A percentile compares a stretch with the other conserved stretches of the same genome.
phyloP scores from a whole-genome alignment of 2,797 vertebrate species.

The Sebastes matsubarae region DNA sequence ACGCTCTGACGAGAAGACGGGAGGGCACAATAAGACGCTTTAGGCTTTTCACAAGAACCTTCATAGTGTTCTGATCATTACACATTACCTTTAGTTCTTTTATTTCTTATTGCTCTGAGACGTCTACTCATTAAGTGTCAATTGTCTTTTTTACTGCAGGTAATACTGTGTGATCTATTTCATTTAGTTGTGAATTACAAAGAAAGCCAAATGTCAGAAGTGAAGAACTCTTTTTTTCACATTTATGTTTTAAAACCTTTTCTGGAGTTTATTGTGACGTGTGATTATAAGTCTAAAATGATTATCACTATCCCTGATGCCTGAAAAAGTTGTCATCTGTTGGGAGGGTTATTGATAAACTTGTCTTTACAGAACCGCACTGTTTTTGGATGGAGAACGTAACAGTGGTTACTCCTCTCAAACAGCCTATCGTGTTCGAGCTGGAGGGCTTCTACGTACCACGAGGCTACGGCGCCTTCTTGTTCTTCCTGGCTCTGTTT shows the following conservation, averaged over 20 bases:
- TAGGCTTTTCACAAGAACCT: too few relatives aligned
- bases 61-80: neutral
- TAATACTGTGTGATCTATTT: neutral
- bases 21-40: too few relatives aligned
- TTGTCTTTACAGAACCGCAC: conserved; percentile 5
- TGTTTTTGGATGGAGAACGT: conserved; percentile 57
- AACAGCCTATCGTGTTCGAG: conserved; percentile 64
- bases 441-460: conserved; percentile 60
- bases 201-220: neutral
- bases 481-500: conserved; percentile 57
- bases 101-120: neutral
- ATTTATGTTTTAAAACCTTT: neutral
- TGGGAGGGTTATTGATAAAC: neutral
- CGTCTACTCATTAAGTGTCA: neutral
- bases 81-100: neutral
- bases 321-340: neutral
- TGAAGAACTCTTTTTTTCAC: too few relatives aligned
- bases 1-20: too few relatives aligned
- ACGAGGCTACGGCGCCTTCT: conserved; percentile 27
- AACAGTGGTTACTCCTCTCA: conserved; percentile 40
- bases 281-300: neutral
- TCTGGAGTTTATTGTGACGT: too few relatives aligned
- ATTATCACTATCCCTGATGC: neutral
- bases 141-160: neutral
- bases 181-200: neutral